Evolutionary conservation across 2,797 vertebrate species (phyloP).

Genomic region (Gymnoscopelus braueri): DNA sequence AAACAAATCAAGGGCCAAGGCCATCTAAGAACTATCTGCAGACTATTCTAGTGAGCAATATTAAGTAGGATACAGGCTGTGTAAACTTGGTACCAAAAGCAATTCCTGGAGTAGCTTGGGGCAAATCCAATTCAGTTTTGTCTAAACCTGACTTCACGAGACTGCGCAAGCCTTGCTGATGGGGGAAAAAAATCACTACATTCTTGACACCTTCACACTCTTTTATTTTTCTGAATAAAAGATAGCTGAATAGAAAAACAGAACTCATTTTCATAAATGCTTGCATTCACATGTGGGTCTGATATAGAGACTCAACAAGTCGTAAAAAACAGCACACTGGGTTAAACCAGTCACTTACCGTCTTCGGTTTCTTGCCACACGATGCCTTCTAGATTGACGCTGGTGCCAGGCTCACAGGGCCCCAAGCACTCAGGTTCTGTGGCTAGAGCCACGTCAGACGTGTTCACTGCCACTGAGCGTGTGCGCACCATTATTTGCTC

Average conservation of each 20-base stretch:
- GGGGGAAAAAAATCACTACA: slow-evolving; percentile 27
- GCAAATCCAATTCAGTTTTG: slow-evolving; percentile 56
- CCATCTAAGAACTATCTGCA: slow-evolving; percentile 65
- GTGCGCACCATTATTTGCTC: slow-evolving; percentile 99
- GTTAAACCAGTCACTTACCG: slow-evolving; percentile 81
- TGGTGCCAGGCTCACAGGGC: slow-evolving; percentile 97
- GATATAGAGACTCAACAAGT: neutral
- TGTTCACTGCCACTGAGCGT: slow-evolving; percentile 96
- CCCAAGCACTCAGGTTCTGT: slow-evolving; percentile 97
- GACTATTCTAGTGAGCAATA: slow-evolving; percentile 55
- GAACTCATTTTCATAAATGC: neutral
- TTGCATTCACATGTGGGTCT: slow-evolving; percentile 19
- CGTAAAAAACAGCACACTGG: slow-evolving; percentile 2
- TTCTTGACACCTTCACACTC: slow-evolving; percentile 29
- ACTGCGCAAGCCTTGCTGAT: slow-evolving; percentile 18
- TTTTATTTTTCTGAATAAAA: slow-evolving; percentile 9
- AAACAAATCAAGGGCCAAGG: slow-evolving; percentile 67
- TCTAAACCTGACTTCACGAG: neutral
- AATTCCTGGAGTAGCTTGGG: slow-evolving; percentile 45
- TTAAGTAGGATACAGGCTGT: slow-evolving; percentile 51
- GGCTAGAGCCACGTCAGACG: slow-evolving; percentile 93
- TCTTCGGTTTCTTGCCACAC: slow-evolving; percentile 99
- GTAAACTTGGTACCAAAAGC: slow-evolving; percentile 39
- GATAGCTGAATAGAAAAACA: neutral
- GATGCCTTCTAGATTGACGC: slow-evolving; percentile 98